A percentile compares a stretch with the other conserved stretches of the same genome.
These are phyloP conservation scores for Macroglossus sobrinus DNA, from an alignment of 2,113 vertebrate genomes.

Conservation along the genomic window DNA sequence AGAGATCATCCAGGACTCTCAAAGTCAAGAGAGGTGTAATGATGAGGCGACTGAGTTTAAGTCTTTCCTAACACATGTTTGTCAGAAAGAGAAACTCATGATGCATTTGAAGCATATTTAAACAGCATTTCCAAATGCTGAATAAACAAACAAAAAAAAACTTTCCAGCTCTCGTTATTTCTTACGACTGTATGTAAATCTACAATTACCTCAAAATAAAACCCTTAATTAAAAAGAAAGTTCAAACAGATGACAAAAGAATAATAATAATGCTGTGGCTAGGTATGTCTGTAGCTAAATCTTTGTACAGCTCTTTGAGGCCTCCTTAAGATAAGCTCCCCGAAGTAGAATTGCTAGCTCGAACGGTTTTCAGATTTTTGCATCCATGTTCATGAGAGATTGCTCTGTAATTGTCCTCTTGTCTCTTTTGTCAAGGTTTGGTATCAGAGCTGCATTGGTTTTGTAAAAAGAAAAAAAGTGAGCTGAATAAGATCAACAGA, in stretches of 20 bases:
- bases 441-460: neutral
- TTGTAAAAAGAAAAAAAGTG: neutral
- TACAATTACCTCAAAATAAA: neutral
- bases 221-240: neutral
- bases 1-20: neutral
- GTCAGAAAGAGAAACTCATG: neutral
- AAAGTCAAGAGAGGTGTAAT: neutral
- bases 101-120: neutral
- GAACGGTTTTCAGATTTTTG: neutral
- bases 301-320: neutral
- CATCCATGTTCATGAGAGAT: neutral
- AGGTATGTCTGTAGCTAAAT: neutral
- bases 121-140: neutral
- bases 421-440: neutral
- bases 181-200: neutral
- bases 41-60: neutral
- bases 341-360: too few species aligned
- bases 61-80: neutral
- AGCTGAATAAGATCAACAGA: too few species aligned
- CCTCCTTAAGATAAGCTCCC: neutral
- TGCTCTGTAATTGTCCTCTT: neutral
- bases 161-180: neutral
- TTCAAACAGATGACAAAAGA: neutral
- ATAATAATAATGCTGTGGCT: neutral
- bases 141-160: neutral